phyloP scores from a whole-genome alignment of 2,888 invertebrate genomes.

The Therioaphis trifolii region DNA sequence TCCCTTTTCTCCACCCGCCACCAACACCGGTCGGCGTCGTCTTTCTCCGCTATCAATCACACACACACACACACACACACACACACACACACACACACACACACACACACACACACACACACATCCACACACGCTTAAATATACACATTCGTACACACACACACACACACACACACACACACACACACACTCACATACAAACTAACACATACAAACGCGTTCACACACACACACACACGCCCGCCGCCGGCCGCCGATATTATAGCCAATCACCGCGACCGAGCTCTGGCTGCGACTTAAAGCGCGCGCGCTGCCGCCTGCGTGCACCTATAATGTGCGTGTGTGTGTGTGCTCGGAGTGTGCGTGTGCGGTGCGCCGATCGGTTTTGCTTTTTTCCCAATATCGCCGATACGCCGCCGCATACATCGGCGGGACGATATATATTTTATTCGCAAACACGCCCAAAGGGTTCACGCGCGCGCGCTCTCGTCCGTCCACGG shows the following conservation, averaged over 20 bases:
- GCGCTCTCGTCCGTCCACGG: background rate
- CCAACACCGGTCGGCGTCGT: background rate
- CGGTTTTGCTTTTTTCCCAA: slow-evolving; percentile 35
- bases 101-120: no score
- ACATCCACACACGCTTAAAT: no score
- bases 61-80: no score
- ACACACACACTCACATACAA: no score
- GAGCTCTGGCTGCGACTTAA: background rate
- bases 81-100: no score
- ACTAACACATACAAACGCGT: no score
- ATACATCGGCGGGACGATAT: background rate
- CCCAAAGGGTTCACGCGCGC: background rate
- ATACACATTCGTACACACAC: no score
- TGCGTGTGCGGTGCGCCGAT: slow-evolving; percentile 13
- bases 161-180: no score
- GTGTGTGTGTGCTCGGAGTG: background rate
- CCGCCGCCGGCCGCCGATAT: background rate
- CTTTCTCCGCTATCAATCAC: background rate
- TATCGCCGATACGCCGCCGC: slow-evolving; percentile 35
- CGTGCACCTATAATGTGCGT: background rate
- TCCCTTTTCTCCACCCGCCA: background rate
- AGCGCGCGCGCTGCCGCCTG: background rate
- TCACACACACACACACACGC: no score
- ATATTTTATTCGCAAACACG: background rate
- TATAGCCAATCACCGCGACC: slow-evolving; percentile 28